Conservation (phyloP, 2,113 vertebrate species). For the Mola mola region DNA sequence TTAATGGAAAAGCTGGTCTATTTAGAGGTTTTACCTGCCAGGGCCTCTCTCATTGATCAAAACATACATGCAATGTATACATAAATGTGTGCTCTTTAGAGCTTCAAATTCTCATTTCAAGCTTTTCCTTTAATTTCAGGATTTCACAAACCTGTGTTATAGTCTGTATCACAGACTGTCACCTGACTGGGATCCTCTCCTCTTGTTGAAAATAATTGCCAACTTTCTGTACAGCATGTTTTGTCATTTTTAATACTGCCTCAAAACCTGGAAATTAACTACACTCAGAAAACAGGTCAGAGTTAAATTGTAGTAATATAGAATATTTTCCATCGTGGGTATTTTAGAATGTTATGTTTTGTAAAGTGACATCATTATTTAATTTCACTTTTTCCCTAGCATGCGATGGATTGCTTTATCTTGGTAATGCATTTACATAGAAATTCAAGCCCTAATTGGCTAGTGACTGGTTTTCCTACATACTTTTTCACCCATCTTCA, state of each 20-base stretch:
- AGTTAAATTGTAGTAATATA: slow-evolving; percentile 6
- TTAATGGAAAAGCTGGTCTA: no score
- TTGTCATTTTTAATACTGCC: background rate
- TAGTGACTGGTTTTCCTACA: background rate
- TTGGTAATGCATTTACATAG: slow-evolving; percentile 12
- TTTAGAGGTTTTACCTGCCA: background rate
- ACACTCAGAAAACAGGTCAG: background rate
- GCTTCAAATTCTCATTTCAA: no score
- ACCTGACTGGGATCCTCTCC: slow-evolving; percentile 8
- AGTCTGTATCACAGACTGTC: no score
- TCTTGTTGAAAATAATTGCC: slow-evolving; percentile 47
- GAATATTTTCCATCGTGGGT: slow-evolving; percentile 11
- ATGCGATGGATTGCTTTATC: slow-evolving; percentile 22
- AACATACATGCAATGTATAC: no score
- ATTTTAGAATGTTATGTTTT: slow-evolving; percentile 32
- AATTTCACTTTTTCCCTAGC: slow-evolving; percentile 29
- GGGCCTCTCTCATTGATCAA: background rate
- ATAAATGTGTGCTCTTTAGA: no score
- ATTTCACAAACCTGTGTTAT: no score
- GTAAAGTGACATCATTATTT: slow-evolving; percentile 13
- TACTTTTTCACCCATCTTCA: no score
- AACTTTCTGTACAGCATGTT: slow-evolving; percentile 44
- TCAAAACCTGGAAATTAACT: no score
- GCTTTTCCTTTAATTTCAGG: no score
- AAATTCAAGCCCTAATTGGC: slow-evolving; percentile 64